phyloP scores from a whole-genome alignment of 2,797 vertebrate genomes.

The Rousettus madagascariensis region DNA sequence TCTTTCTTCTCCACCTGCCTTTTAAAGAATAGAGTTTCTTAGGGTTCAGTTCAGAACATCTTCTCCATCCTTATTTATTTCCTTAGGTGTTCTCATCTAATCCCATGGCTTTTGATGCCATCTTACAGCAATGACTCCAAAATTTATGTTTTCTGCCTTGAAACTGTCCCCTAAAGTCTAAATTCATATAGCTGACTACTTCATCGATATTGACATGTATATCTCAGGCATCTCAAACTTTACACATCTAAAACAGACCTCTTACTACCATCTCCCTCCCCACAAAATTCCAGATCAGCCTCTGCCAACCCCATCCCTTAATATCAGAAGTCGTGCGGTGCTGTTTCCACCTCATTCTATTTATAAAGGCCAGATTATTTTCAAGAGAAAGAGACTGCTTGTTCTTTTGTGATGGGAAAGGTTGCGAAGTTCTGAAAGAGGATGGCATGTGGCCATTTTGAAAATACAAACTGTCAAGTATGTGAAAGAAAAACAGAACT shows the following conservation, averaged over 20 bases:
- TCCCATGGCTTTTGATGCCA: neutral
- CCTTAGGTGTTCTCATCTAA: neutral
- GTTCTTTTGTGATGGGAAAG: neutral
- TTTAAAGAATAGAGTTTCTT: neutral
- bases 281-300: neutral
- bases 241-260: neutral
- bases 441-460: neutral
- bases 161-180: neutral
- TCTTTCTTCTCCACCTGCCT: neutral
- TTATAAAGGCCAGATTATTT: neutral
- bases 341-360: neutral
- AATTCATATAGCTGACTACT: neutral
- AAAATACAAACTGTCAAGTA: neutral
- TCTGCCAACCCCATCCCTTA: neutral
- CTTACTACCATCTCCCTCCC: neutral
- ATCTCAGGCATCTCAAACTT: neutral
- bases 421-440: neutral
- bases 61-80: neutral
- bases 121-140: neutral
- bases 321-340: rapidly evolving
- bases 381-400: neutral
- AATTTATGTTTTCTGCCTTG: neutral
- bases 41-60: neutral
- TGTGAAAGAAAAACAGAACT: neutral
- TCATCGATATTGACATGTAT: neutral